Percentiles rank a stretch among this genome's conserved stretches.
phyloP scores from a whole-genome alignment of 2,888 invertebrate species.

The Agonum fuliginosum region DNA sequence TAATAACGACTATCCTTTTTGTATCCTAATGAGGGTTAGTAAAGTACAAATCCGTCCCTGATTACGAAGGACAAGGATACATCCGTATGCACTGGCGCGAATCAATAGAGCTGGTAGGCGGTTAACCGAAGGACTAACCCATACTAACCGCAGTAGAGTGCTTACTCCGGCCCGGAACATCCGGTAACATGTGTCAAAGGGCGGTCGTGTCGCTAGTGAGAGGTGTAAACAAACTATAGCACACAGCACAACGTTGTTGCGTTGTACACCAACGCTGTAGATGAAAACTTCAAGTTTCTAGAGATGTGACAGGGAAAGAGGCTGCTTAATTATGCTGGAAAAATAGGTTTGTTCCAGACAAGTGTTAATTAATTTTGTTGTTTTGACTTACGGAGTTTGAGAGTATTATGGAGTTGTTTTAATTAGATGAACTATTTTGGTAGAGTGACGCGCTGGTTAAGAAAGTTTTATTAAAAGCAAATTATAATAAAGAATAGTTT shows the following conservation, averaged over 20 bases:
- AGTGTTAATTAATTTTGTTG: slow-evolving; percentile 5
- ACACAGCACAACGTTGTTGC: not conserved
- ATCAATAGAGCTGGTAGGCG: slow-evolving; percentile 23
- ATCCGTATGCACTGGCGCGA: not conserved
- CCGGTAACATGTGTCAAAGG: slow-evolving; percentile 41
- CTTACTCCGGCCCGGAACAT: slow-evolving; percentile 26
- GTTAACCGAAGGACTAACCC: slow-evolving; percentile 11
- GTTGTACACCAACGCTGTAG: not conserved
- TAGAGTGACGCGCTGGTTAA: too few relatives aligned
- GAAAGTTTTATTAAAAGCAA: too few relatives aligned
- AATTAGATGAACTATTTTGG: too few relatives aligned
- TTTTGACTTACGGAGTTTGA: not conserved
- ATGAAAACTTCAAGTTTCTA: not conserved
- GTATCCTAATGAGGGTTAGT: too few relatives aligned
- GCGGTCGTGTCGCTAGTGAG: slow-evolving; percentile 13
- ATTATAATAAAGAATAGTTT: too few relatives aligned
- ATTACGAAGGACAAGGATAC: slow-evolving; percentile 5
- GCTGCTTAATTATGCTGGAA: not conserved
- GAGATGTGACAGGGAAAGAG: not conserved
- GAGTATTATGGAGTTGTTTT: too few relatives aligned
- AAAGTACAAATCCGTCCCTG: too few relatives aligned
- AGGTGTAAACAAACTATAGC: slow-evolving; percentile 45
- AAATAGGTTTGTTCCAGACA: not conserved
- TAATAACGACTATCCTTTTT: too few relatives aligned
- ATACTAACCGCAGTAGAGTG: slow-evolving; percentile 7